Base-by-base conservation (phyloP, 92 coral and sea anemone genomes). In the Zoanthus solanderi region DNA sequence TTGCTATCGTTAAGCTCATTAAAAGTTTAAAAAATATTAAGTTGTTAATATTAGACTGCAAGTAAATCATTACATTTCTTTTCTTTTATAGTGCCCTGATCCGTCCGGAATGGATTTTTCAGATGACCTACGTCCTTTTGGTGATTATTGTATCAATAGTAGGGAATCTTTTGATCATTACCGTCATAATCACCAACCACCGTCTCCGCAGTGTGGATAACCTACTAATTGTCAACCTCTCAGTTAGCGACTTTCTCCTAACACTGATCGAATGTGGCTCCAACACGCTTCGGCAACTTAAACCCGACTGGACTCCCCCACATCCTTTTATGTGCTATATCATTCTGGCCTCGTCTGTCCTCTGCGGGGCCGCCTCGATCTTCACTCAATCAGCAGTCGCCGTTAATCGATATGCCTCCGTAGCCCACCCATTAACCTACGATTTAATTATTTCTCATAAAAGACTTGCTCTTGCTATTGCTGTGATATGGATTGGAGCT, bases 311-410 rank as follows among this genome's bases (percentile, higher is more conserved):
- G 93, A 73, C 18, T 12, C 88, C 90, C 0, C 88, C 93, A 14
- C 88, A 75, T 66, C 72, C 72, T 56, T 44, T 81, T 6, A 16
- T 75, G 17, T 90, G 93, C 29, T 90, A 90, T 47, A 84, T 90
- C 32, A 87, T 90, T 47, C 72, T 90, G 54, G 93, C 84, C 1
- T 75, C 93, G 34, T 86, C 90, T 29, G 93, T 90, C 77, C 88
- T 90, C 5, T 87, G 93, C 29, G 93, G 88, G 12, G 48, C 93
- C 9, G 93, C 93, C 0, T 90, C 93, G 72, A 88, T 87, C 61
- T 90, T 87, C 74, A 90, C 93, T 65, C 93, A 90, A 66, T 72
- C 93, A 48, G 93, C 87, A 5, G 90, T 90, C 65, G 93, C 93
- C 53, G 78, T 90, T 0, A 90, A 90, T 68, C 93, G 93, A 75